Evolutionary conservation across 2,888 invertebrate species (phyloP).

Genomic region (Phengaris alcon): DNA sequence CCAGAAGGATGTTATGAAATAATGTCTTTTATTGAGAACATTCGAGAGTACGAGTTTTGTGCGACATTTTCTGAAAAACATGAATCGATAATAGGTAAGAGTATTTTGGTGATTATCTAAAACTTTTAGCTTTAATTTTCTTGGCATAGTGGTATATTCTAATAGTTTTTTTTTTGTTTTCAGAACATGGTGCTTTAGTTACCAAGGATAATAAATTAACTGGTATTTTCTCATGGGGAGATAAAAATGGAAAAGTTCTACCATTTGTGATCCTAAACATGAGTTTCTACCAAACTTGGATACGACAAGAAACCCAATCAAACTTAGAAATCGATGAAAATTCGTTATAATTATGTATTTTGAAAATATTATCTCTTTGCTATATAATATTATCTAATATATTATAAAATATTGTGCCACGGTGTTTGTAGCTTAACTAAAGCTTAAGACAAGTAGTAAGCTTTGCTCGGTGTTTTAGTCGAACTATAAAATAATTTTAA

Average conservation of each 20-base stretch:
- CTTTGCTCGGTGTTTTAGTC: too few species aligned
- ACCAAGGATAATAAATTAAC: constrained; percentile 43
- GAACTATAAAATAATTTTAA: too few species aligned
- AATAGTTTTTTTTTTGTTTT: constrained; percentile 37
- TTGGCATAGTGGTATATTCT: too few species aligned
- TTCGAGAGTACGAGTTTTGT: background rate
- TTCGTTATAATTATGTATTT: background rate
- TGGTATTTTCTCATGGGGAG: constrained; percentile 62
- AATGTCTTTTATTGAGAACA: background rate
- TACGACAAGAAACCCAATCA: constrained; percentile 31
- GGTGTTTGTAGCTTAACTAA: too few species aligned
- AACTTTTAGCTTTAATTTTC: background rate
- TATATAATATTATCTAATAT: too few species aligned
- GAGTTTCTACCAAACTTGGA: constrained; percentile 51
- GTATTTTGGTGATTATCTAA: background rate
- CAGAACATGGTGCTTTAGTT: constrained; percentile 56
- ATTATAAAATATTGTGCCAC: too few species aligned
- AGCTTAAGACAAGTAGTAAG: too few species aligned
- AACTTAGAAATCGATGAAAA: background rate
- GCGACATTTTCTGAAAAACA: constrained; percentile 6
- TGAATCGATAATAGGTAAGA: background rate
- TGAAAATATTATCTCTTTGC: too few species aligned
- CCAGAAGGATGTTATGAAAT: background rate
- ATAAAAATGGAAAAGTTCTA: constrained; percentile 44
- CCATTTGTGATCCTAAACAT: constrained; percentile 53